A percentile compares a stretch with the other conserved stretches of the same genome.
phyloP scores from a whole-genome alignment of 2,888 invertebrate species.

The Raillietiella orientalis region DNA sequence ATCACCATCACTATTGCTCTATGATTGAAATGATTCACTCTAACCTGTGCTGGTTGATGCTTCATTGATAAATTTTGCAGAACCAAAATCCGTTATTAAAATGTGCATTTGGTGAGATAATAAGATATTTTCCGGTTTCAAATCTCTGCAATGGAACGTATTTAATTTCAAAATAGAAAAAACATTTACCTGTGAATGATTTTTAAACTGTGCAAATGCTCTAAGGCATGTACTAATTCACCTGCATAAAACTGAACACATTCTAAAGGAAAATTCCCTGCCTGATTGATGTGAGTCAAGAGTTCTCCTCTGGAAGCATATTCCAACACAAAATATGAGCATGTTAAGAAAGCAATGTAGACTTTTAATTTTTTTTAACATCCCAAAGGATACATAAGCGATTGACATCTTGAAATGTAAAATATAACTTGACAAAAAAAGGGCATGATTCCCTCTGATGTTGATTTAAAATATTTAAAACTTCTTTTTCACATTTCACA shows the following conservation, averaged over 20 bases:
- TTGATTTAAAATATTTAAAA: conserved; percentile 47
- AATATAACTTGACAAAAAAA: conserved; percentile 73
- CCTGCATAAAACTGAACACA: conserved; percentile 48
- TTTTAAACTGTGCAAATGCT: conserved; percentile 54
- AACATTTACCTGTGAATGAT: conserved; percentile 43
- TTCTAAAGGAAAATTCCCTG: conserved; percentile 17
- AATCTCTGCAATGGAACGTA: conserved; percentile 20
- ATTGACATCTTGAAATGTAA: conserved; percentile 79
- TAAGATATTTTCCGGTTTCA: conserved; percentile 93
- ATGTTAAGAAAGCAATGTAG: no score
- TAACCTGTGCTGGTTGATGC: no score
- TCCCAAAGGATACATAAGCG: conserved; percentile 17
- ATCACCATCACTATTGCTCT: no score
- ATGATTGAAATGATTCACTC: no score
- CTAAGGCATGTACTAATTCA: conserved; percentile 65
- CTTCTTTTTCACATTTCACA: conserved; percentile 75
- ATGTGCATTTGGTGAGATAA: conserved; percentile 86
- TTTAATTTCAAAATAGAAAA: conserved; percentile 7
- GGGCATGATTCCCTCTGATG: conserved; percentile 22
- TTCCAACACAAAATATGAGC: conserved; percentile 28
- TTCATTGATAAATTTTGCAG: conserved; percentile 70
- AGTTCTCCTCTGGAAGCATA: conserved; percentile 87
- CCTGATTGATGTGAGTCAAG: conserved; percentile 58
- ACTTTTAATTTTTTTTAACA: conserved; percentile 1
- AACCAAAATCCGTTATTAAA: conserved; percentile 86